These are phyloP conservation scores for Valencia hispanica DNA, from an alignment of 2,797 vertebrate genomes.

Conservation along the genomic window DNA sequence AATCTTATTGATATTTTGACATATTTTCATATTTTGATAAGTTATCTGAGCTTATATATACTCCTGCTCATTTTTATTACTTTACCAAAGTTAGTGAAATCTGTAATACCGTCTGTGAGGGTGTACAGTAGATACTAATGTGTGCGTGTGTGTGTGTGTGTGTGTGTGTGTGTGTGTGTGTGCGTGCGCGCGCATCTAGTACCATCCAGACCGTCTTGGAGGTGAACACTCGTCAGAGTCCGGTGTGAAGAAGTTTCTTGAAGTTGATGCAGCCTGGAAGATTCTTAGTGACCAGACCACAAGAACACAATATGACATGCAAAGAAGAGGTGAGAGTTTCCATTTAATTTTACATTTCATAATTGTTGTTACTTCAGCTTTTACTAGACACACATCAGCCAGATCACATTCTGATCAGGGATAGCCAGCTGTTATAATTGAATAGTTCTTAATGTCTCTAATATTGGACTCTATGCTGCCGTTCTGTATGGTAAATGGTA, in stretches of 20 bases:
- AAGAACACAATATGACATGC: constrained; percentile 67
- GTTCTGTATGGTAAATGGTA: too few species aligned
- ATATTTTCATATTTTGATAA: not conserved
- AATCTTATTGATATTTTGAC: not conserved
- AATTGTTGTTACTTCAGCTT: not conserved
- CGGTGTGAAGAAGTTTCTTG: constrained; percentile 63
- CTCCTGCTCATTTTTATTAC: not conserved
- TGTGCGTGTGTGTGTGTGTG: not conserved
- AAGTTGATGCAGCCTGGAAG: constrained; percentile 71
- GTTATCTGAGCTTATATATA: not conserved
- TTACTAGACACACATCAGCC: not conserved
- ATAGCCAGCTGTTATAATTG: not conserved
- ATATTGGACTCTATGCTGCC: not conserved
- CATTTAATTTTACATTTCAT: not conserved
- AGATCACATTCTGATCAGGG: not conserved
- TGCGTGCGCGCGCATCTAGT: constrained; percentile 5
- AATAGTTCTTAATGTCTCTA: not conserved
- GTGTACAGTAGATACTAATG: not conserved
- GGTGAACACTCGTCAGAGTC: constrained; percentile 32
- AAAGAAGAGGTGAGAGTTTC: constrained; percentile 57
- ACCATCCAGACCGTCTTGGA: constrained; percentile 68
- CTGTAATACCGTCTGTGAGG: not conserved
- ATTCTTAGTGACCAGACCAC: constrained; percentile 54
- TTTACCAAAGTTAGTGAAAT: not conserved
- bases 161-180: too few species aligned